Evolutionary conservation across 2,113 vertebrate species (phyloP).

Genomic region (Taxidea taxus): DNA sequence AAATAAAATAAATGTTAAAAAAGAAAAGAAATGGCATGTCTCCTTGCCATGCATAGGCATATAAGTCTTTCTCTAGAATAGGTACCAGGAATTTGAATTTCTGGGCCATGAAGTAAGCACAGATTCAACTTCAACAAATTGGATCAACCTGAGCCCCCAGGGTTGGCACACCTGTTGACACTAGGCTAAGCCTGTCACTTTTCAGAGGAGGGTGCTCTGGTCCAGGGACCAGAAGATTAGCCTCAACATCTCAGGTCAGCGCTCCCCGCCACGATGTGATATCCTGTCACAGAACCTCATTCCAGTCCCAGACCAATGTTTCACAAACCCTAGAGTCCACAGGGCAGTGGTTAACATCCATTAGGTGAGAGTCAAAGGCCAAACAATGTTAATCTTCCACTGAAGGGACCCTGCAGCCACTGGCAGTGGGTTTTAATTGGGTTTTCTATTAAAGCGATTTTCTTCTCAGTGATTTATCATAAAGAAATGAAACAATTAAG

Average conservation of each 20-base stretch:
- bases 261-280: background rate
- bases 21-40: background rate
- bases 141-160: background rate
- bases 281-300: background rate
- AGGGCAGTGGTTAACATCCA: constrained; percentile 60
- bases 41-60: background rate
- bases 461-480: constrained; percentile 65
- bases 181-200: background rate
- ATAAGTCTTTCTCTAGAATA: background rate
- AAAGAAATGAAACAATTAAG: constrained; percentile 75
- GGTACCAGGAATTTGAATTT: background rate
- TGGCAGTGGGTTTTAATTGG: constrained; percentile 65
- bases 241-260: background rate
- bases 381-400: constrained; percentile 28
- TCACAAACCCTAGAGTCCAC: constrained; percentile 1
- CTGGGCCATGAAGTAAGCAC: background rate
- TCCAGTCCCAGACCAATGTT: background rate
- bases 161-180: background rate
- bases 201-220: background rate
- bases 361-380: constrained; percentile 70
- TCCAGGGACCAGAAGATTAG: background rate
- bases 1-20: too few species aligned
- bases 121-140: background rate
- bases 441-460: constrained; percentile 66
- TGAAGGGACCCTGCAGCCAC: constrained; percentile 40